phyloP scores from a whole-genome alignment of 53 echinoderm and acorn worm genomes.

The Holothuria scabra region DNA sequence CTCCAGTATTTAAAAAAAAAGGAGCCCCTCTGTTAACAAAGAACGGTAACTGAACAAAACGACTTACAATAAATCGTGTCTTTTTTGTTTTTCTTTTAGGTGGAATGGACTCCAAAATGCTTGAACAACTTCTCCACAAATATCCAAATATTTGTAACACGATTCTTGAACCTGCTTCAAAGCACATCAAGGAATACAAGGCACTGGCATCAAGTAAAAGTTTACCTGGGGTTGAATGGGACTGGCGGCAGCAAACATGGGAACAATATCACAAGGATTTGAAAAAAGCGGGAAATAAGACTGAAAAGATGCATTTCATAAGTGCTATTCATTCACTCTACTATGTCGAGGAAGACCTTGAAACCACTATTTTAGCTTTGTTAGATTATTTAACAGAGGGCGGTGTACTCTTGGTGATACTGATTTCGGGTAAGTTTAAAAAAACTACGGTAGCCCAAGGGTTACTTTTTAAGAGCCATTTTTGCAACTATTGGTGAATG shows the following conservation, averaged over 20 bases:
- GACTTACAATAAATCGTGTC: no score
- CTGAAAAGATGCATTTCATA: constrained; percentile 70
- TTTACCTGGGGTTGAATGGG: constrained; percentile 33
- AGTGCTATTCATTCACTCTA: constrained; percentile 81
- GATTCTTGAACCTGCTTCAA: constrained; percentile 71
- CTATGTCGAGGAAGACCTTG: constrained; percentile 59
- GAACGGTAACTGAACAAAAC: no score
- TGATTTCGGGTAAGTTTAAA: constrained; percentile 62
- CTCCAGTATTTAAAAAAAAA: no score
- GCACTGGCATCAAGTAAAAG: constrained; percentile 30
- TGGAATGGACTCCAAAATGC: constrained; percentile 62
- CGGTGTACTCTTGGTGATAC: constrained; percentile 60
- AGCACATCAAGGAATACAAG: constrained; percentile 66
- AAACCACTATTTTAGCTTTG: constrained; percentile 58
- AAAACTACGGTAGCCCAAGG: no score
- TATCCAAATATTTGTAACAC: constrained; percentile 64
- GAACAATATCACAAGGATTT: constrained; percentile 48
- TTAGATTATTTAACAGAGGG: constrained; percentile 64
- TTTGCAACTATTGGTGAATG: no score
- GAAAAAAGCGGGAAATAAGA: neutral
- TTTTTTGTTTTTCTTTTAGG: constrained; percentile 55
- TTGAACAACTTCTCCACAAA: constrained; percentile 50
- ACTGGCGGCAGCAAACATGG: constrained; percentile 67
- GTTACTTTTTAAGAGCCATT: no score
- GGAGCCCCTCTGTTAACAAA: no score